Conservation (phyloP, 2,888 invertebrate species). For the Cloeon dipterum region DNA sequence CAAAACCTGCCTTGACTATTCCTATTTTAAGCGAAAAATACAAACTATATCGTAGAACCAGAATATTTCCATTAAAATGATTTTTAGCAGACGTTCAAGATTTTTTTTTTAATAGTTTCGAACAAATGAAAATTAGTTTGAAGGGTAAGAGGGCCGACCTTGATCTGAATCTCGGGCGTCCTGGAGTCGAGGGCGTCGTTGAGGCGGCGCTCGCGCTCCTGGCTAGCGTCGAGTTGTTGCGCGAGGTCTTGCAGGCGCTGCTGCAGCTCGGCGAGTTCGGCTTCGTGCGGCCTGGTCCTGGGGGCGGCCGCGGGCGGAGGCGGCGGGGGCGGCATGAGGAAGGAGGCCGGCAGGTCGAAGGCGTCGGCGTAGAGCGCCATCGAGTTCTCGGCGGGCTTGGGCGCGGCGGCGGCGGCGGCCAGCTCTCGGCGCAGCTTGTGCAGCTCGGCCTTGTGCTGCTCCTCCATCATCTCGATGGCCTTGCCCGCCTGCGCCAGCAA, state of each 20-base stretch:
- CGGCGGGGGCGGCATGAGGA: neutral
- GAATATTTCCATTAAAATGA: no score
- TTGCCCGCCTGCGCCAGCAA: slow-evolving; percentile 64
- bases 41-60: no score
- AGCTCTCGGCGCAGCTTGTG: slow-evolving; percentile 8
- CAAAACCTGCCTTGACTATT: no score
- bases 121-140: neutral
- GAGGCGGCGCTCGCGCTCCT: slow-evolving; percentile 13
- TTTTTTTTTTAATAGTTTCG: no score
- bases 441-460: slow-evolving; percentile 26
- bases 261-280: slow-evolving; percentile 2
- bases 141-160: no score
- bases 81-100: no score
- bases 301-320: no score
- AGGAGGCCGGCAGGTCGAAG: neutral
- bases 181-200: slow-evolving; percentile 14
- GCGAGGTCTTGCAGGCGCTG: slow-evolving; percentile 11
- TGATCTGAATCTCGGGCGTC: slow-evolving; percentile 11
- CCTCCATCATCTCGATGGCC: slow-evolving; percentile 54
- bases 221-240: slow-evolving; percentile 9
- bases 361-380: neutral
- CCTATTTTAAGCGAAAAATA: no score
- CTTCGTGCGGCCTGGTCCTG: no score
- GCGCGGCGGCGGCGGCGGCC: neutral
- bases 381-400: neutral